Evolutionary conservation across 2,797 vertebrate species (phyloP).

Genomic region (Euthynnus affinis): DNA sequence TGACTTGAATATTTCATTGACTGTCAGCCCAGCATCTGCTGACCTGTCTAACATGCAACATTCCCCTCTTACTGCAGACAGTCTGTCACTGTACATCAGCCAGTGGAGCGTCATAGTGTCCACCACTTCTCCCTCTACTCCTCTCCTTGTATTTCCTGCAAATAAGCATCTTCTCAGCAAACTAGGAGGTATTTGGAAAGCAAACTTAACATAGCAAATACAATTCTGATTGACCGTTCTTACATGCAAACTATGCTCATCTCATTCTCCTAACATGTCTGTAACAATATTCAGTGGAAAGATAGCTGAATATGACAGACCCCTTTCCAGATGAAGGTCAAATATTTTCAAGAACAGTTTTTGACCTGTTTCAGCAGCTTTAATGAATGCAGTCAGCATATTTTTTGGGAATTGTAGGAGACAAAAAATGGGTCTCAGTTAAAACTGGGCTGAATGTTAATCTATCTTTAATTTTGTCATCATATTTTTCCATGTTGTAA

Average conservation of each 20-base stretch:
- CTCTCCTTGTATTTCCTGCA: slow-evolving; percentile 32
- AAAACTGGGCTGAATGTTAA: no score
- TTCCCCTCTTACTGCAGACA: slow-evolving; percentile 72
- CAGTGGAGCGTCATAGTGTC: slow-evolving; percentile 64
- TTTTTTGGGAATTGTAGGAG: no score
- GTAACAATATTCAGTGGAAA: background rate
- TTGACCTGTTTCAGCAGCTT: background rate
- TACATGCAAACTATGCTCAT: background rate
- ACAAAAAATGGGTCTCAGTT: no score
- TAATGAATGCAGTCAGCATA: background rate
- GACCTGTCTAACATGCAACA: slow-evolving; percentile 74
- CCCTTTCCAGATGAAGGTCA: background rate
- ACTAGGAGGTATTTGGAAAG: slow-evolving; percentile 12
- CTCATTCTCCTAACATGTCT: background rate
- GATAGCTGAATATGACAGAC: background rate
- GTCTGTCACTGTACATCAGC: slow-evolving; percentile 78
- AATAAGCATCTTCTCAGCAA: slow-evolving; percentile 46
- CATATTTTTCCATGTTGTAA: no score
- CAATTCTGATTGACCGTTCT: background rate
- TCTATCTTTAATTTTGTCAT: no score
- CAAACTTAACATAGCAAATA: slow-evolving; percentile 32
- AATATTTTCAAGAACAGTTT: background rate
- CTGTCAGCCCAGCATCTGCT: slow-evolving; percentile 78
- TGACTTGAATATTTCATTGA: slow-evolving; percentile 84
- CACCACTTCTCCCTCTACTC: slow-evolving; percentile 21